These are phyloP conservation scores for Macrostomum cliftonense DNA, from an alignment of 2,888 invertebrate species.

Conservation along the genomic window DNA sequence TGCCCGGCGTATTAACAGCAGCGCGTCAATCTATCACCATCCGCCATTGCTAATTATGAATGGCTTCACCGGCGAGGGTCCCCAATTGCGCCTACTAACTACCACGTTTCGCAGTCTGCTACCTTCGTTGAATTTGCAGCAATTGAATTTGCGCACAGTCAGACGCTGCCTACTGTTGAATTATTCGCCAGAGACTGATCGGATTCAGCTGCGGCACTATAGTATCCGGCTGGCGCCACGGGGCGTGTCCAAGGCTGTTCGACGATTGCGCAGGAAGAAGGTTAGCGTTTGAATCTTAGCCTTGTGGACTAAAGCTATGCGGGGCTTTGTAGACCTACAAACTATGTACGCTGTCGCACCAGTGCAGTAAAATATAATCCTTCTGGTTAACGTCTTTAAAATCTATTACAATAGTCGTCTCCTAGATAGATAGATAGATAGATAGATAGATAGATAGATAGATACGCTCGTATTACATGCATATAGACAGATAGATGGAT, in stretches of 20 bases:
- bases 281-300: not conserved
- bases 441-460: too few species aligned
- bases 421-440: too few species aligned
- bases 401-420: too few species aligned
- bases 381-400: too few species aligned
- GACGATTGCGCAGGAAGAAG: not conserved
- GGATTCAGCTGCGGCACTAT: constrained; percentile 40
- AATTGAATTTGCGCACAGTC: constrained; percentile 40
- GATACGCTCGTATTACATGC: too few species aligned
- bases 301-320: too few species aligned
- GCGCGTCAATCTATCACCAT: constrained; percentile 41
- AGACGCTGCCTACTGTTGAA: constrained; percentile 72
- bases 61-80: constrained; percentile 61
- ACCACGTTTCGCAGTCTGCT: constrained; percentile 97
- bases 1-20: constrained; percentile 16
- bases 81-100: constrained; percentile 52
- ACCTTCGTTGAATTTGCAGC: constrained; percentile 66
- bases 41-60: constrained; percentile 64
- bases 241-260: not conserved
- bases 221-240: not conserved
- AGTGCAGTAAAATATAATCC: too few species aligned
- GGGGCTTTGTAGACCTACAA: too few species aligned
- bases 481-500: too few species aligned
- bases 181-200: constrained; percentile 61
- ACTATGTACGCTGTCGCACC: too few species aligned